Evolutionary conservation across 2,888 invertebrate genomes (phyloP), one percentile per base, ranked within the genome.

Genomic region (Teleiodes luculella): DNA sequence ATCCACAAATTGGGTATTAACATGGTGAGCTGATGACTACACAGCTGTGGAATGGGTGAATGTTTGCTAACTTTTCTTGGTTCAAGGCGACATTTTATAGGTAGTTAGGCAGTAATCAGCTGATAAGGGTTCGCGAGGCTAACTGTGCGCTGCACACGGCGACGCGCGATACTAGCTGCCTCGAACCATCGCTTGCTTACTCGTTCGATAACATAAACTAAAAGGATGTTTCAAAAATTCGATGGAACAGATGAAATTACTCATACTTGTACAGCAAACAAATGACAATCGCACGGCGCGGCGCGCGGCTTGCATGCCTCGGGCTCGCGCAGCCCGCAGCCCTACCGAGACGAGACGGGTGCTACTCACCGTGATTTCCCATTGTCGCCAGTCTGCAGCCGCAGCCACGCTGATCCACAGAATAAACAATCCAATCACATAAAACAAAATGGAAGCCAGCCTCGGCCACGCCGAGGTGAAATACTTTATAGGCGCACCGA

Each of bases 401-500:
- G 75, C 81, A 24, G 43, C 24, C 43, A 20, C 43, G 20, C 13
- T 28, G 39, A 20, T 18, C 20, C 35, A 78, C 83, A 78, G 73
- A 80, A 81, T 86, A 85, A 85, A 86, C 86, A 86, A 85, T 78
- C 72, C 74, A 81, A 80, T 81, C 85, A 80, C 86, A 87, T 86
- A 86, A 83, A 86, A 88, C 89, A 88, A 89, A 89, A 89, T 89
- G 89, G 89, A 86, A 83, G 88, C 82, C 79, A 74, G 72, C 74
- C 74, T 81, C 76, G 82, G 73, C 78, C 80, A 82, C 80, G 74
- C 75, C 68, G 78, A 85, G 81, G 84, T 83, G 83, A 82, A 75
- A 80, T 78, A 78, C 81, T 86, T 85, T 86, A 84, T 83, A 78
- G 78, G 75, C 83, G 75, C 78, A 72, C 65, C 65, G 68, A 68